phyloP scores from a whole-genome alignment of 1,140 invertebrate genomes.

The Papilio dardanus region DNA sequence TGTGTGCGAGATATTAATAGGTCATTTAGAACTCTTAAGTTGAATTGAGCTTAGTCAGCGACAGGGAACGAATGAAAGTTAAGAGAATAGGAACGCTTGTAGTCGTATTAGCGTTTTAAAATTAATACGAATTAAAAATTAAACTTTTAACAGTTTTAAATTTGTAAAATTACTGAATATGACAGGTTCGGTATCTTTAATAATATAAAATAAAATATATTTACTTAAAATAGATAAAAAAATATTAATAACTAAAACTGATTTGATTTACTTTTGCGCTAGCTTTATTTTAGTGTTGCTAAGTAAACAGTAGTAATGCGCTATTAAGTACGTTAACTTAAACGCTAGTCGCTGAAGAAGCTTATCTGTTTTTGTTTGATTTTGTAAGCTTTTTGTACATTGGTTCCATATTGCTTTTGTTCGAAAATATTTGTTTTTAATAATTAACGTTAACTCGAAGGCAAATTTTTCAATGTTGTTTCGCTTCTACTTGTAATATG shows the following conservation, averaged over 20 bases:
- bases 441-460: not conserved
- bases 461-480: not conserved
- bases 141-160: not conserved
- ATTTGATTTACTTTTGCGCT: not conserved
- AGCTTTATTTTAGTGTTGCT: not conserved
- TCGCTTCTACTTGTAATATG: not conserved
- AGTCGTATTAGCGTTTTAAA: no score
- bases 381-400: constrained; percentile 10
- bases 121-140: not conserved
- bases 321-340: not conserved
- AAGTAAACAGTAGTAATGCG: not conserved
- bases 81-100: no score
- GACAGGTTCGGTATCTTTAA: not conserved
- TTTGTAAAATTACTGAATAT: not conserved
- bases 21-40: no score
- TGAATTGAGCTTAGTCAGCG: no score
- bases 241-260: not conserved
- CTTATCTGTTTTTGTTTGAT: constrained; percentile 5
- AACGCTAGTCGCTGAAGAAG: not conserved
- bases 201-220: not conserved
- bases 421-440: not conserved
- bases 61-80: no score
- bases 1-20: no score
- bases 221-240: not conserved
- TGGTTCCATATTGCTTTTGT: constrained; percentile 15